Conservation (phyloP, 2,888 invertebrate species). For the Dolichomitus sp. region DNA sequence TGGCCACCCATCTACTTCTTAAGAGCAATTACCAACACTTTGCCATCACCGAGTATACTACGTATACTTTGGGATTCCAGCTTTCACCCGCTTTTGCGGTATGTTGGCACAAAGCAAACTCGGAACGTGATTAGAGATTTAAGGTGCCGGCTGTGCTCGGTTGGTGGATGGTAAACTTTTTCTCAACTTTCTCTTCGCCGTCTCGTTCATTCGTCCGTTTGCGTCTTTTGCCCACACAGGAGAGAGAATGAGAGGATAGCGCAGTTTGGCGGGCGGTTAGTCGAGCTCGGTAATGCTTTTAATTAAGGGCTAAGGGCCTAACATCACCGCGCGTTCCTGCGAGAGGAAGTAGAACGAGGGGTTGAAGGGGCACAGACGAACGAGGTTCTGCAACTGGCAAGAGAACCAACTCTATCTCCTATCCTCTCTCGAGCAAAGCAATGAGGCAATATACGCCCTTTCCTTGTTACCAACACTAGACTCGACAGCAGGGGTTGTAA, state of each 20-base stretch:
- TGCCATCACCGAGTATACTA: conserved; percentile 10
- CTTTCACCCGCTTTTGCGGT: conserved; percentile 64
- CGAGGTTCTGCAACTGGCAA: conserved; percentile 59
- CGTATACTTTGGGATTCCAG: conserved; percentile 60
- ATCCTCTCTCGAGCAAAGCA: conserved; percentile 66
- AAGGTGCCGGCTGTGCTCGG: conserved; percentile 65
- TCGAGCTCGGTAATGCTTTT: conserved; percentile 74
- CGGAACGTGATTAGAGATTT: conserved; percentile 72
- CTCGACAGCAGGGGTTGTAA: conserved; percentile 44
- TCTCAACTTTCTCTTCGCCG: conserved; percentile 51
- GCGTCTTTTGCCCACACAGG: conserved; percentile 35
- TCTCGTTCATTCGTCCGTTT: conserved; percentile 43
- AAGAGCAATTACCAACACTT: conserved; percentile 41
- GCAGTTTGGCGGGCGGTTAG: conserved; percentile 68
- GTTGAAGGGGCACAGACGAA: conserved; percentile 44
- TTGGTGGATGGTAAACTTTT: conserved; percentile 69
- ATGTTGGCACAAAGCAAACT: conserved; percentile 70
- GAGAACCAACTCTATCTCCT: conserved; percentile 62
- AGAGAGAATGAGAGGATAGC: neutral
- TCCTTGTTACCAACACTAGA: conserved; percentile 64
- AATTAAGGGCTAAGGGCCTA: conserved; percentile 73
- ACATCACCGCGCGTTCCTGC: conserved; percentile 62
- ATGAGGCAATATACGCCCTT: conserved; percentile 70
- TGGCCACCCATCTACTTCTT: conserved; percentile 2
- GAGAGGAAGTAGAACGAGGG: conserved; percentile 48